Conservation (phyloP, 2,888 invertebrate species). For the Sarcophaga carnaria region DNA sequence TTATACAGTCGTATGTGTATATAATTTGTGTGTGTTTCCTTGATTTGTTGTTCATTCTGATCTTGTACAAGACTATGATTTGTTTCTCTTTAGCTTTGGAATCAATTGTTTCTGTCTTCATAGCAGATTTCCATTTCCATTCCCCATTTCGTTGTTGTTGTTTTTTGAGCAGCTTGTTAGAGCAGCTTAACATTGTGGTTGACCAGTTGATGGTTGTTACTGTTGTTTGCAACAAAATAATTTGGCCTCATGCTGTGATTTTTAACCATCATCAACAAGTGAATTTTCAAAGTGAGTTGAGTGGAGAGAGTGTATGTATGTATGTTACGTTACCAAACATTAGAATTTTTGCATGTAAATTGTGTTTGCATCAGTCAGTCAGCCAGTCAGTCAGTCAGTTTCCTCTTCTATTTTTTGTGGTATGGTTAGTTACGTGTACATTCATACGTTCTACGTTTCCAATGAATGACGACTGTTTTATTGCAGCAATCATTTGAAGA, state of each 20-base stretch:
- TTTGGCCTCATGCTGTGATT: conserved; percentile 78
- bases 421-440: neutral
- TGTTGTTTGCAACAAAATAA: conserved; percentile 68
- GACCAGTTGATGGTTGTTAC: conserved; percentile 41
- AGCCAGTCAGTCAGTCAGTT: conserved; percentile 9
- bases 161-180: conserved; percentile 42
- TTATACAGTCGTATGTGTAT: neutral
- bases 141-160: neutral
- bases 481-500: conserved; percentile 36
- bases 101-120: conserved; percentile 59
- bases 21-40: conserved; percentile 61
- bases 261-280: conserved; percentile 40
- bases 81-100: conserved; percentile 45
- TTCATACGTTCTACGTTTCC: neutral
- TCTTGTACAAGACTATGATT: conserved; percentile 28
- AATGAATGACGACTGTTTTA: conserved; percentile 28
- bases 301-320: neutral
- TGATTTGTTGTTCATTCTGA: conserved; percentile 58
- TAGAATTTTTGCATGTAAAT: conserved; percentile 51
- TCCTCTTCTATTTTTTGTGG: neutral
- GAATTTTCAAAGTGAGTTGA: conserved; percentile 14
- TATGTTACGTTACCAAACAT: conserved; percentile 10
- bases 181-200: conserved; percentile 36
- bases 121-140: neutral
- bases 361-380: conserved; percentile 24